Evolutionary conservation across 1,140 invertebrate species (phyloP).

Genomic region (Dendrolimus kikuchii): DNA sequence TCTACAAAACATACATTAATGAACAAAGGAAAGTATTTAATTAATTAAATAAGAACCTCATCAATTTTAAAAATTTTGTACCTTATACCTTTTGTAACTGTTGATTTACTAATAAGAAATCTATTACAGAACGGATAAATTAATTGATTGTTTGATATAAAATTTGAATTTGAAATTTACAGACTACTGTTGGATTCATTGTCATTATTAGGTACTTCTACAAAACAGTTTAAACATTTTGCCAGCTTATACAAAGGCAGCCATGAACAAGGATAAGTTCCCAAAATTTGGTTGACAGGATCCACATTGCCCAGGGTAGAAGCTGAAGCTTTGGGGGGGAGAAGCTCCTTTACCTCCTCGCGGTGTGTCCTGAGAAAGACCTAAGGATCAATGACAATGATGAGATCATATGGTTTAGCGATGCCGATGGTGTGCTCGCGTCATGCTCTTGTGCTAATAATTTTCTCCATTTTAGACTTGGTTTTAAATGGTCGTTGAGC

Average conservation of each 20-base stretch:
- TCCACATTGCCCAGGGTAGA: slow-evolving; percentile 50
- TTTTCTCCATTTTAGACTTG: slow-evolving; percentile 20
- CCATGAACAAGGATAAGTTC: slow-evolving; percentile 22
- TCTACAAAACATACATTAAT: too few species aligned
- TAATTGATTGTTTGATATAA: too few species aligned
- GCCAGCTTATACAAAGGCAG: slow-evolving; percentile 5
- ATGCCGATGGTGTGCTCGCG: slow-evolving; percentile 53
- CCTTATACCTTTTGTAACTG: too few species aligned
- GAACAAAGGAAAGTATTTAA: too few species aligned
- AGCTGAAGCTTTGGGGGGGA: slow-evolving; percentile 56
- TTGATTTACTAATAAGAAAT: too few species aligned
- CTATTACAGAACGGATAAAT: too few species aligned
- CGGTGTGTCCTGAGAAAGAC: slow-evolving; percentile 68
- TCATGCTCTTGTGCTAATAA: slow-evolving; percentile 54
- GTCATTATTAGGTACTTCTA: too few species aligned
- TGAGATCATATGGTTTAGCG: slow-evolving; percentile 51
- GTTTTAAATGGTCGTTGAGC: slow-evolving; percentile 13
- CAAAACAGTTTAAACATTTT: background rate
- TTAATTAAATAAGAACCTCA: too few species aligned
- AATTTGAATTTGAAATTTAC: too few species aligned
- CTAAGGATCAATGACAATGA: slow-evolving; percentile 65
- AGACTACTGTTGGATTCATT: too few species aligned
- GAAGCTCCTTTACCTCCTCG: slow-evolving; percentile 64
- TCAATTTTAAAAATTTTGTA: too few species aligned
- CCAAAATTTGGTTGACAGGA: slow-evolving; percentile 59